Evolutionary conservation across 2,113 vertebrate genomes (phyloP).

Genomic region (Phyllostomus discolor): DNA sequence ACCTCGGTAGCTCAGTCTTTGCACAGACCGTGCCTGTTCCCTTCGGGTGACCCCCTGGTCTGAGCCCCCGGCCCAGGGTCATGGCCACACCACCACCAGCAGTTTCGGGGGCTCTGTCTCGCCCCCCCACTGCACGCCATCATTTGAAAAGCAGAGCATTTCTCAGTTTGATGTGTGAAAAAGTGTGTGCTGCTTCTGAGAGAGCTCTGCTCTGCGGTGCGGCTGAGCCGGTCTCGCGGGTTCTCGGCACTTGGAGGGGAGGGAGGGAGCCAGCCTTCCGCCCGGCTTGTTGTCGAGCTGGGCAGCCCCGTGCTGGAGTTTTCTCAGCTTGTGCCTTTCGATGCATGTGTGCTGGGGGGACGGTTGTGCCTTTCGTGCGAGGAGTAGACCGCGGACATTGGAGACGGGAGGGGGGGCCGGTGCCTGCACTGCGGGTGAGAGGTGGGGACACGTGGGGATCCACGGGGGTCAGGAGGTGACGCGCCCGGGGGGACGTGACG

Average conservation of each 20-base stretch:
- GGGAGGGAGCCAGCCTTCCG: background rate
- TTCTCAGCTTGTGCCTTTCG: background rate
- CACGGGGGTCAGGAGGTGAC: accelerated
- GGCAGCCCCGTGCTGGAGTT: background rate
- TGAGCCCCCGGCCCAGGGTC: accelerated
- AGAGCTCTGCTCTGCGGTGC: background rate
- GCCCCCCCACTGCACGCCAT: accelerated
- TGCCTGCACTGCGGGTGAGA: background rate
- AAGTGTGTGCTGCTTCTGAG: background rate
- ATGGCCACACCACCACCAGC: accelerated
- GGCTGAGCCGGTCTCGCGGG: background rate
- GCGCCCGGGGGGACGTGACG: background rate
- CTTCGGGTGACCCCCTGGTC: background rate
- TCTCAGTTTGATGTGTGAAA: background rate
- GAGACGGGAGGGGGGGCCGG: background rate
- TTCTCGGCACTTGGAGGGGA: background rate
- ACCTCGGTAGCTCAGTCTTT: background rate
- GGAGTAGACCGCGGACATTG: background rate
- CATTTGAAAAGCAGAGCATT: background rate
- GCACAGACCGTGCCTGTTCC: no score
- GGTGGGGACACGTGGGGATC: background rate
- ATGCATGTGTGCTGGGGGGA: background rate
- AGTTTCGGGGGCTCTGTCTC: background rate
- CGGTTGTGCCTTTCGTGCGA: background rate
- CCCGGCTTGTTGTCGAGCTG: no score